Conservation (phyloP, 2,888 invertebrate genomes). For the Patella caerulea region DNA sequence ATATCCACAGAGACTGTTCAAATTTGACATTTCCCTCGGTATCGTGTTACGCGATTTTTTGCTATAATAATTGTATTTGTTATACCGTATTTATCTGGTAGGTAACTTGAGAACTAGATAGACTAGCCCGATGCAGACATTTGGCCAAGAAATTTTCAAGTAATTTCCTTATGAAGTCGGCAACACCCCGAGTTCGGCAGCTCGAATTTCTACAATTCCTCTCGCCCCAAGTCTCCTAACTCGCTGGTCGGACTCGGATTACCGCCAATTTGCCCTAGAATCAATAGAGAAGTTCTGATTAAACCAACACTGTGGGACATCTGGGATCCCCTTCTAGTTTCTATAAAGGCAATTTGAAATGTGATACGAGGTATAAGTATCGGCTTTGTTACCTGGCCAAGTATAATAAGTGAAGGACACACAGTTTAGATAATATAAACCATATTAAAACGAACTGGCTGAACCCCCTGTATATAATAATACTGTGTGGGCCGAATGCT, state of each 20-base stretch:
- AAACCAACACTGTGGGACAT: slow-evolving; percentile 23
- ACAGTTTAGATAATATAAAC: slow-evolving; percentile 1
- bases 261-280: slow-evolving; percentile 27
- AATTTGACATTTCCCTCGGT: slow-evolving; percentile 24
- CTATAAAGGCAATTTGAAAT: slow-evolving; percentile 18
- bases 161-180: slow-evolving; percentile 30
- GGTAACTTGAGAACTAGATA: slow-evolving; percentile 20
- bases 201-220: slow-evolving; percentile 23
- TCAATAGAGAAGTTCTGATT: slow-evolving; percentile 25
- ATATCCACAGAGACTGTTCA: slow-evolving; percentile 22
- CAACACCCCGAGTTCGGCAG: slow-evolving; percentile 21
- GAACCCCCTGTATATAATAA: background rate
- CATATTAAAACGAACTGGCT: slow-evolving; percentile 2
- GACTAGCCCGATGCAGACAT: slow-evolving; percentile 22
- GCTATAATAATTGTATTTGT: slow-evolving; percentile 30
- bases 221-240: slow-evolving; percentile 13
- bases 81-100: slow-evolving; percentile 26
- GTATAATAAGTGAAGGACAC: slow-evolving; percentile 10
- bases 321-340: slow-evolving; percentile 16
- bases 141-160: slow-evolving; percentile 19
- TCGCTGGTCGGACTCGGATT: slow-evolving; percentile 16
- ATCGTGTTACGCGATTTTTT: slow-evolving; percentile 25
- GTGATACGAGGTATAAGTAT: slow-evolving; percentile 16
- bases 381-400: slow-evolving; percentile 13
- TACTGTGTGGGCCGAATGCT: too few species aligned